Evolutionary conservation across 1,140 invertebrate species (phyloP), one percentile per base, ranked within the genome.

Genomic region (Halesus radiatus): DNA sequence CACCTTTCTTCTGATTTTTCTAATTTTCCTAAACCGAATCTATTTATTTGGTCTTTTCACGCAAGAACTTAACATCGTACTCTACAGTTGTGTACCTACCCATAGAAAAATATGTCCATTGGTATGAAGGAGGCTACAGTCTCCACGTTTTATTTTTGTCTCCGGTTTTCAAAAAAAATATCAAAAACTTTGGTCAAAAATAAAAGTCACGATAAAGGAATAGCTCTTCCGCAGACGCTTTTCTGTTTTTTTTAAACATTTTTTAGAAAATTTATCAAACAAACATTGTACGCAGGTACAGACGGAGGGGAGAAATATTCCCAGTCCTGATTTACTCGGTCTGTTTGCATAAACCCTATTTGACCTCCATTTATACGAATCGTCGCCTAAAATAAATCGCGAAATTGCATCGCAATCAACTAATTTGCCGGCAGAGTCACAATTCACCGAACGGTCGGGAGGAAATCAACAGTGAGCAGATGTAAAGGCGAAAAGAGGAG

Each of bases 331-430:
- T 23, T 72, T 23, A 72, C 15, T 53, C 45, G 18, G 45, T 70
- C n/a, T 72, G 68, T 72, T 72, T 72, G 50, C 68, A 72, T 72
- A 72, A 72, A 72, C 52, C 32, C 56, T 73, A 54, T 75, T 60
- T 58, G 53, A 75, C 73, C 73, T 75, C 23, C 73, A 74, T 74
- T 72, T 72, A 68, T 52, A 20, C 52, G 66, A 72, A 23, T 72
- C 68, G 18, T 72, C 68, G 68, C 26, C 16, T 50, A 78, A 70
- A 32, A 78, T 68, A 68, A 68, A 72, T 72, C 60, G 18, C 8
- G 29, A 64, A 76, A 79, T 73, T 79, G 77, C 66, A 60, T 79
- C 54, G 77, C 77, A 79, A 79, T 79, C 77, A 79, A 79, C 77
- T 79, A 79, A 79, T 79, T 79, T 79, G 64, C 29, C 77, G 64